Evolutionary conservation across 1,140 invertebrate genomes (phyloP).

Genomic region (Oscheius sp.): DNA sequence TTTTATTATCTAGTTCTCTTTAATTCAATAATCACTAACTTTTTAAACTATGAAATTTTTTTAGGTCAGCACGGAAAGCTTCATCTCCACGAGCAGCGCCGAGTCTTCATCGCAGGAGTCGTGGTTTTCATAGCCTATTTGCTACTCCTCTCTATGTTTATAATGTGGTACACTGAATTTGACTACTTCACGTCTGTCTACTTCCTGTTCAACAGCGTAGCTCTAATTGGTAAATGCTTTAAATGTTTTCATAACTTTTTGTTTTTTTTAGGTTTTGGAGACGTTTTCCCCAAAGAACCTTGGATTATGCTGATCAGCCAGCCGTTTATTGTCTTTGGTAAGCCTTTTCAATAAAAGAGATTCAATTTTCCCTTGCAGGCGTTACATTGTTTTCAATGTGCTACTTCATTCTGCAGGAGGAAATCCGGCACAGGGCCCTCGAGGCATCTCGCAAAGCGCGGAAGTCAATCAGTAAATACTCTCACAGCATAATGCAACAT

Average conservation of each 20-base stretch:
- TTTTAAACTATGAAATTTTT: not conserved
- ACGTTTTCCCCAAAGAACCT: slow-evolving; percentile 52
- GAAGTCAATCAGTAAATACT: slow-evolving; percentile 54
- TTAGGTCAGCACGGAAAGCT: not conserved
- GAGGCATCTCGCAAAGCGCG: slow-evolving; percentile 46
- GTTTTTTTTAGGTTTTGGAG: slow-evolving; percentile 51
- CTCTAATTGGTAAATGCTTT: slow-evolving; percentile 48
- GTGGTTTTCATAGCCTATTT: slow-evolving; percentile 53
- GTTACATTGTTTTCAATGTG: slow-evolving; percentile 59
- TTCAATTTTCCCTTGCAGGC: not conserved
- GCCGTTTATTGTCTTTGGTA: slow-evolving; percentile 50
- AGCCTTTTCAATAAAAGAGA: not conserved
- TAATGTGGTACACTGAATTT: slow-evolving; percentile 31
- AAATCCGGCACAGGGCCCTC: slow-evolving; percentile 49
- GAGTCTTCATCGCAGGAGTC: slow-evolving; percentile 52
- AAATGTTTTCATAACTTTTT: not conserved
- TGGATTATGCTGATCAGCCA: slow-evolving; percentile 50
- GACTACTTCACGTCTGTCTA: slow-evolving; percentile 57
- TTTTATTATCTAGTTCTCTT: not conserved
- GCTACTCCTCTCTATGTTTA: slow-evolving; percentile 28
- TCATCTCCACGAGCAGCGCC: slow-evolving; percentile 42
- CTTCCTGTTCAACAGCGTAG: slow-evolving; percentile 55
- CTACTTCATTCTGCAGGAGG: slow-evolving; percentile 58
- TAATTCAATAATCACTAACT: not conserved
- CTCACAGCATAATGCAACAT: slow-evolving; percentile 53